Conservation (phyloP, 2,113 vertebrate genomes). For the Heterochromis multidens region DNA sequence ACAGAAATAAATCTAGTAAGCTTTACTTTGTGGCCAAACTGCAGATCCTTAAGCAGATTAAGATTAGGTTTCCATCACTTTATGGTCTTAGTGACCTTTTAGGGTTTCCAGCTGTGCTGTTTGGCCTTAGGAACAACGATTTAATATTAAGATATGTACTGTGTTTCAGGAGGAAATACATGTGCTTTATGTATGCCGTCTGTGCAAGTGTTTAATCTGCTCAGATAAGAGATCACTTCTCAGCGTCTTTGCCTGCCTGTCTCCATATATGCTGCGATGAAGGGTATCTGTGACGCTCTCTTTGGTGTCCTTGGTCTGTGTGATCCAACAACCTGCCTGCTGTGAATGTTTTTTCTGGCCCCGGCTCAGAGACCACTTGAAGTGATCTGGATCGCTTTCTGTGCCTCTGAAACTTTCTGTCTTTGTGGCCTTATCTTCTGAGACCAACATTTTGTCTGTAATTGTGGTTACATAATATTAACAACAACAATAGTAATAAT, state of each 20-base stretch:
- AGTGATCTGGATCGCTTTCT: background rate
- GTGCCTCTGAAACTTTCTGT: slow-evolving; percentile 45
- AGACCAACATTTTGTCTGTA: slow-evolving; percentile 31
- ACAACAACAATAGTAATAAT: background rate
- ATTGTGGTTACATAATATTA: slow-evolving; percentile 29
- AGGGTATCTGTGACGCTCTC: slow-evolving; percentile 1
- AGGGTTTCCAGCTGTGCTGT: background rate
- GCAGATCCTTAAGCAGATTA: background rate
- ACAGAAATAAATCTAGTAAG: background rate
- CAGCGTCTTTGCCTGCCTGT: slow-evolving; percentile 3
- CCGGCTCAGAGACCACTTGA: slow-evolving; percentile 1
- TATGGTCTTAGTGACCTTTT: background rate
- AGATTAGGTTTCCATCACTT: background rate
- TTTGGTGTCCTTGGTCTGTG: background rate
- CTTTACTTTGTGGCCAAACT: background rate
- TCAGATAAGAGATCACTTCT: background rate
- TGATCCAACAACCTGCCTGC: slow-evolving; percentile 19
- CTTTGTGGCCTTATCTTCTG: slow-evolving; percentile 54
- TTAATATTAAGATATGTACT: slow-evolving; percentile 1
- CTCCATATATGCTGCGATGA: slow-evolving; percentile 13
- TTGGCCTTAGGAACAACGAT: background rate
- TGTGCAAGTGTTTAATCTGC: slow-evolving; percentile 12
- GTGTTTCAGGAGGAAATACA: background rate
- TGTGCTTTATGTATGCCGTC: background rate
- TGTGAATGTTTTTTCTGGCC: slow-evolving; percentile 25